Evolutionary conservation across 2,797 vertebrate genomes (phyloP).

Genomic region (Champsocephalus esox): DNA sequence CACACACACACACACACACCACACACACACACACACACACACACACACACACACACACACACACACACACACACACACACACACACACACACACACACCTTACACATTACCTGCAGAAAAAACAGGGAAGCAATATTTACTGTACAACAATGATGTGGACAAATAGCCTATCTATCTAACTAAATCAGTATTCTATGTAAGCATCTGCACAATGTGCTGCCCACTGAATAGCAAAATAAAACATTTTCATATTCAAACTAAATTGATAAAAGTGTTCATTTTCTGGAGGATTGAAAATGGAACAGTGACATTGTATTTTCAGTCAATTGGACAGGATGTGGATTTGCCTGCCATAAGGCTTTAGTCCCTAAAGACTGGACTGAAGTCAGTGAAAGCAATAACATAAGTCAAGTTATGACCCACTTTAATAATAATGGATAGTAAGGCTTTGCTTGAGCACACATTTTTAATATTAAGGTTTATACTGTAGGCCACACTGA

Average conservation of each 20-base stretch:
- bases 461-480: constrained; percentile 9
- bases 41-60: not conserved
- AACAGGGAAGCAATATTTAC: not conserved
- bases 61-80: constrained; percentile 23
- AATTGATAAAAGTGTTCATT: not conserved
- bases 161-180: not conserved
- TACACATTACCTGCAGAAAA: not conserved
- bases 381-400: not conserved
- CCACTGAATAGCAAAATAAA: not conserved
- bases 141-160: not conserved
- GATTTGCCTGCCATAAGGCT: not conserved
- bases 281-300: not conserved
- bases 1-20: not conserved
- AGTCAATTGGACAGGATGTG: not conserved
- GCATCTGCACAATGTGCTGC: not conserved
- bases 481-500: not conserved
- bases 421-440: not conserved
- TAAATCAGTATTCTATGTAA: not conserved
- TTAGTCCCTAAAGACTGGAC: not conserved
- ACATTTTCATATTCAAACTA: not conserved
- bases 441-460: not conserved
- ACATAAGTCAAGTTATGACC: not conserved
- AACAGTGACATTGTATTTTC: constrained; percentile 3
- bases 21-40: not conserved
- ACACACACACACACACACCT: not conserved